Percentiles rank a stretch among this genome's conserved stretches.
Evolutionary conservation across 2,797 vertebrate genomes (phyloP).

Genomic region (Lates japonicus): DNA sequence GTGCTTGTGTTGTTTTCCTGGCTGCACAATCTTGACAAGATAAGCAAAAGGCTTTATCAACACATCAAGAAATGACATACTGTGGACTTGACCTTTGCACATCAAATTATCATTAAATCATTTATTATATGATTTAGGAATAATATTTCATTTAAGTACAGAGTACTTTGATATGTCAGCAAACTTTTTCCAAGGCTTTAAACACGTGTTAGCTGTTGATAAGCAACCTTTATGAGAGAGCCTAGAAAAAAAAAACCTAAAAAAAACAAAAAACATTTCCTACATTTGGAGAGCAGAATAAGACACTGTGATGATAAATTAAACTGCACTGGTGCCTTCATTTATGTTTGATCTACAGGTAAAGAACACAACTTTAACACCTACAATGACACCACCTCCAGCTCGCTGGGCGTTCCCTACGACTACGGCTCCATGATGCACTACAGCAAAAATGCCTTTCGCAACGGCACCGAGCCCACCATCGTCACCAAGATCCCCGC

Average conservation of each 20-base stretch:
- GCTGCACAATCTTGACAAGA: constrained; percentile 22
- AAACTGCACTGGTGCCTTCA: neutral
- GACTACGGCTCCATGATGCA: constrained; percentile 98
- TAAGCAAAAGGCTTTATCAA: constrained; percentile 13
- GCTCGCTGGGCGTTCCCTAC: constrained; percentile 91
- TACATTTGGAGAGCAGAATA: neutral
- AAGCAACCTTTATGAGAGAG: constrained; percentile 19
- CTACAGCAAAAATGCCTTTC: constrained; percentile 93
- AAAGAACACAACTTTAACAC: constrained; percentile 90
- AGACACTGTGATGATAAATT: neutral
- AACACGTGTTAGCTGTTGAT: neutral
- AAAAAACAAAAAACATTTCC: too few species aligned
- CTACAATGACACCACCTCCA: constrained; percentile 88
- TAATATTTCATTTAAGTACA: constrained; percentile 13
- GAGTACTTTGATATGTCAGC: neutral
- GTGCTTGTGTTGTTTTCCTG: neutral
- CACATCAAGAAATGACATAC: neutral
- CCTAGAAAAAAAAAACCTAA: neutral
- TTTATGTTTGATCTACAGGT: constrained; percentile 76
- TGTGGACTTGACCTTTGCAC: constrained; percentile 9
- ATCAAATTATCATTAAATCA: neutral
- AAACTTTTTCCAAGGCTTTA: neutral
- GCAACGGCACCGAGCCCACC: constrained; percentile 88
- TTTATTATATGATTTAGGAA: neutral
- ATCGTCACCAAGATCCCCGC: constrained; percentile 92